Evolutionary conservation across 2,797 vertebrate species (phyloP).

Genomic region (Mionectes olivaceus): DNA sequence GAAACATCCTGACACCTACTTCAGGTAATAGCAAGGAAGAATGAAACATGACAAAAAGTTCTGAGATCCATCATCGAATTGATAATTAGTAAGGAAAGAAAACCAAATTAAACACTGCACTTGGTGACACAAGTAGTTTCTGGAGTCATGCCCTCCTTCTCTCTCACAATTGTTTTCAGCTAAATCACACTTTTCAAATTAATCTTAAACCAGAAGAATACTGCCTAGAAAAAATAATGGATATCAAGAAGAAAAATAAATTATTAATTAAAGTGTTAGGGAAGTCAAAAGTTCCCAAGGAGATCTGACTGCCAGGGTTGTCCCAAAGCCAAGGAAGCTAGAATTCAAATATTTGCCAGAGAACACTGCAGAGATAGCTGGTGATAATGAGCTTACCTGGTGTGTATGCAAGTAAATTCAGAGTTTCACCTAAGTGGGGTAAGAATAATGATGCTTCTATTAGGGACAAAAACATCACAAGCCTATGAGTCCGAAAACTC

Average conservation of each 20-base stretch:
- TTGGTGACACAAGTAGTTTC: neutral
- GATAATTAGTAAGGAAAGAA: neutral
- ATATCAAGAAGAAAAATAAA: neutral
- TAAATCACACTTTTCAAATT: neutral
- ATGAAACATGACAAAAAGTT: neutral
- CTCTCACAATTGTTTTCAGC: neutral
- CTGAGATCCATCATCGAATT: neutral
- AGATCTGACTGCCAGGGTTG: neutral
- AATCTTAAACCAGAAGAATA: neutral
- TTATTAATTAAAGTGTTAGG: neutral
- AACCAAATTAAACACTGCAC: neutral
- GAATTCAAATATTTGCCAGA: neutral
- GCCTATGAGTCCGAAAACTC: neutral
- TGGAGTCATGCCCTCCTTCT: neutral
- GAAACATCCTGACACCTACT: neutral
- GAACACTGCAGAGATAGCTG: neutral
- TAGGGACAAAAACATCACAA: neutral
- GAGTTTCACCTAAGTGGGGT: neutral
- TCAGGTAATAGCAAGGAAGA: neutral
- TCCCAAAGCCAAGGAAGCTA: neutral
- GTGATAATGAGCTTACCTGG: neutral
- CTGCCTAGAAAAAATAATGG: neutral
- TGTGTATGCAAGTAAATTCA: neutral
- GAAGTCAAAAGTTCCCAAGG: neutral
- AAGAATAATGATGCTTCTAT: neutral